phyloP scores from a whole-genome alignment of 2,113 vertebrate genomes.

The Daubentonia madagascariensis region DNA sequence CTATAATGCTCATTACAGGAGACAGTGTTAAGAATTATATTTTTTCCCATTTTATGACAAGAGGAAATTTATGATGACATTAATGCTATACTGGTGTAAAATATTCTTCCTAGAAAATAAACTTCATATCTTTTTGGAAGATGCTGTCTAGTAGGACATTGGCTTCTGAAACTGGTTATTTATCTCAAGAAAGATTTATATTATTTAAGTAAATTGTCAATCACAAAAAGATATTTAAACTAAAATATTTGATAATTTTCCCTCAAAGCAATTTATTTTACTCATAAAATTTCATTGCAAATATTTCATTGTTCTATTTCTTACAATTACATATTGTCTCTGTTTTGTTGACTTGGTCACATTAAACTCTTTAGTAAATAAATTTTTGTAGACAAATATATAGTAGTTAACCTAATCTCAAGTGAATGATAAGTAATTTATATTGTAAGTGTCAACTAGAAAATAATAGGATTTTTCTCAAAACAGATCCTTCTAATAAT shows the following conservation, averaged over 20 bases:
- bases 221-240: neutral
- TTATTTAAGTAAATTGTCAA: neutral
- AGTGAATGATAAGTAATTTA: neutral
- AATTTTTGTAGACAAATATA: neutral
- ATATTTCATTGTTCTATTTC: neutral
- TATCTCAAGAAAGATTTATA: neutral
- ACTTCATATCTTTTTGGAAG: neutral
- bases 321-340: neutral
- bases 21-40: neutral
- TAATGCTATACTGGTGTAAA: neutral
- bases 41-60: neutral
- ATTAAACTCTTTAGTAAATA: neutral
- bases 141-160: neutral
- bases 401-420: neutral
- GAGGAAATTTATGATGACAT: neutral
- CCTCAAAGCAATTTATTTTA: neutral
- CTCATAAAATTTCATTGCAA: neutral
- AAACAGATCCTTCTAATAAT: neutral
- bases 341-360: neutral
- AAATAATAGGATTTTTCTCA: neutral
- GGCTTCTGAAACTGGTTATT: slow-evolving; percentile 6
- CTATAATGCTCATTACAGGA: neutral
- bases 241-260: neutral
- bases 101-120: neutral
- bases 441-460: neutral